A percentile compares a stretch with the other conserved stretches of the same genome.
Conservation (phyloP, 1,140 invertebrate genomes). For the Charaxes varanes region DNA sequence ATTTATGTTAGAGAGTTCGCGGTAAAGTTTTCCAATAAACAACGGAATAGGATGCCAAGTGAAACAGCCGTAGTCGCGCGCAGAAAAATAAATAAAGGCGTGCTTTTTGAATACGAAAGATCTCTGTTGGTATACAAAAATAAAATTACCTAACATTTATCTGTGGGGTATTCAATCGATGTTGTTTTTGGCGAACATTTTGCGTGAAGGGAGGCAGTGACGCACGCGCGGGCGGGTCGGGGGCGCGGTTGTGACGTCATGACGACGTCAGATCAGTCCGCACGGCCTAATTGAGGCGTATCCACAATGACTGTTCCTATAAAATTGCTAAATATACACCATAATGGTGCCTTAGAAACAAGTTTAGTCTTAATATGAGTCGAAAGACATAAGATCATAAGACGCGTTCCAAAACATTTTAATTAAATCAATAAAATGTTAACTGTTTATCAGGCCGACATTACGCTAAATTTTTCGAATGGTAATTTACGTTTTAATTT, state of each 20-base stretch:
- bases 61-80: not conserved
- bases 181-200: constrained; percentile 56
- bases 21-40: constrained; percentile 3
- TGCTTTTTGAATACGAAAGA: constrained; percentile 10
- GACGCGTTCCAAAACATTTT: no score
- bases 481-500: no score
- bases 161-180: constrained; percentile 33
- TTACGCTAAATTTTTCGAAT: no score
- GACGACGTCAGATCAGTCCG: constrained; percentile 36
- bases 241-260: constrained; percentile 55
- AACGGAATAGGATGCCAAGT: constrained; percentile 3
- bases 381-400: no score
- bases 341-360: no score
- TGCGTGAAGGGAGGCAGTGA: constrained; percentile 44
- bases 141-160: constrained; percentile 28
- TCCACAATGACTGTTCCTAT: constrained; percentile 1
- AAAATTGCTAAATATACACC: no score
- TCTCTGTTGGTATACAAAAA: constrained; percentile 19
- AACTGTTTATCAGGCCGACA: no score
- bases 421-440: no score
- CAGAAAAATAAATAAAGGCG: constrained; percentile 7
- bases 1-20: no score
- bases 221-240: constrained; percentile 33
- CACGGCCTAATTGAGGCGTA: not conserved
- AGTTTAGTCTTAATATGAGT: no score